Evolutionary conservation across 2,888 invertebrate genomes (phyloP).

Genomic region (Orthosia gothica): DNA sequence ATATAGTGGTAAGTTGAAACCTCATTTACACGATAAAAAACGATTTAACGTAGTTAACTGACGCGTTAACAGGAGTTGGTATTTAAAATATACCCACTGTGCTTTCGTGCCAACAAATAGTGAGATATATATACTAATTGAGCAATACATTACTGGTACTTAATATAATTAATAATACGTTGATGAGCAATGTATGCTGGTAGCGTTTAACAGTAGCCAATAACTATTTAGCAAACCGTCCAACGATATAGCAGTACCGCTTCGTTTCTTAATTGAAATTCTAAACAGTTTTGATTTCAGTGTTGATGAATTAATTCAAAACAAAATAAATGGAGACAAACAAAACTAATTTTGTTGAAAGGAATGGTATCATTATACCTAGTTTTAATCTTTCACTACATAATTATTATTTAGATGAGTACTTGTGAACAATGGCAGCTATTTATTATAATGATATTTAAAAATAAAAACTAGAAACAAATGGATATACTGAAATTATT

Average conservation of each 20-base stretch:
- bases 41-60: slow-evolving; percentile 18
- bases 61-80: slow-evolving; percentile 11
- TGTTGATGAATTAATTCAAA: slow-evolving; percentile 13
- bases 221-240: not conserved
- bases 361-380: slow-evolving; percentile 5
- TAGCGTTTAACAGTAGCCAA: not conserved
- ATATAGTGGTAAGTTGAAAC: slow-evolving; percentile 78
- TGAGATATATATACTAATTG: not conserved
- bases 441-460: slow-evolving; percentile 1
- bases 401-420: slow-evolving; percentile 20
- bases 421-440: not conserved
- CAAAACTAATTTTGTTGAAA: slow-evolving; percentile 28
- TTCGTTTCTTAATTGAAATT: slow-evolving; percentile 22
- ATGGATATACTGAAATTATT: not conserved
- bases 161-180: slow-evolving; percentile 5
- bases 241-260: not conserved
- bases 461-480: not conserved
- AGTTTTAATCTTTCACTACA: slow-evolving; percentile 22
- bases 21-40: slow-evolving; percentile 42
- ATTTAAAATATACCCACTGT: not conserved
- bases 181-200: not conserved
- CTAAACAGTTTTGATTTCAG: slow-evolving; percentile 17
- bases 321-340: slow-evolving; percentile 20
- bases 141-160: not conserved
- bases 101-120: not conserved